Base-by-base conservation (phyloP, 2,888 invertebrate species). In the Parascotia fuliginaria region DNA sequence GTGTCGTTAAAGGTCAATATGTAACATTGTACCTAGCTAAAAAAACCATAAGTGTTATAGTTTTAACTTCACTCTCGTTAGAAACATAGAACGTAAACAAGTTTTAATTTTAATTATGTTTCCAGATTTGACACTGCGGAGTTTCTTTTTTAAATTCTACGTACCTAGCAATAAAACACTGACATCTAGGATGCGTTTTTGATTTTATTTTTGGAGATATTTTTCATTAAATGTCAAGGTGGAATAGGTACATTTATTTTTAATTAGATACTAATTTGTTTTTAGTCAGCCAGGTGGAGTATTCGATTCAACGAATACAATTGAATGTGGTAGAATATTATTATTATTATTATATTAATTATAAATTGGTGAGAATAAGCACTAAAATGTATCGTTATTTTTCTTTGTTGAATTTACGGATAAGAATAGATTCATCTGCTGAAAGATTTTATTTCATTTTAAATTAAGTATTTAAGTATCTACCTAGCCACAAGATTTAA, bases 1-100 rank as follows among this genome's bases (percentile, higher is more conserved):
- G 43, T 48, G 32, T 28, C 36, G 6, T 33, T 48, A 43, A 63
- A 58, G 63, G 59, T 60, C 54, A 63, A 41, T 32, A 38, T 44
- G 11, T 42, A 12, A 42, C 16, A 36, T 27, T 34, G 19, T 40
- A 13, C 4, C 7, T 24, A 19, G 3, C 19, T 5, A 31, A 27
- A 33, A 42, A 31, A 42, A 42, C 14, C 14, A 31, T 31, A 14
- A 24, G 31, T 38, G 29, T 31, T 38, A 38, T 37, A 37, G 24
- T 37, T 44, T 38, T 31, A 28, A 44, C 19, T 22, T 38, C 31
- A 7, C 37, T 38, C 37, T 38, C 28, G 31, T 38, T 44, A 9
- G 13, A 16, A 37, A 38, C 12, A 1, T n/a, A n/a, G n/a, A n/a
- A n/a, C n/a, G n/a, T n/a, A n/a, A 29, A 16, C 37, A 9, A 13